Conservation (phyloP, 1,140 invertebrate species). For the Eulimnadia texana region DNA sequence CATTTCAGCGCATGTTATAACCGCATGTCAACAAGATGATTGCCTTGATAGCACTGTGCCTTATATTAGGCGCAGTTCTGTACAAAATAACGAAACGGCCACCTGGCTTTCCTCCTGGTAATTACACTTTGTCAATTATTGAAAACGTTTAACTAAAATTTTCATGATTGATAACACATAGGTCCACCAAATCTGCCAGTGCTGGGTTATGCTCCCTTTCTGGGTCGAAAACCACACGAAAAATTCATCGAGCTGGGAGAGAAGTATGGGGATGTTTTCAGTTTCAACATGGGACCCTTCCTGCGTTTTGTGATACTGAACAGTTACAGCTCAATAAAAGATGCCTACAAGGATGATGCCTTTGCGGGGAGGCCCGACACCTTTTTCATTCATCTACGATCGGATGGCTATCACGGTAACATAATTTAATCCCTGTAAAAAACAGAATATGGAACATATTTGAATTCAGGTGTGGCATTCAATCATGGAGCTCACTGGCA, state of each 20-base stretch:
- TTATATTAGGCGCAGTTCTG: not conserved
- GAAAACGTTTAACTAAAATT: too few relatives aligned
- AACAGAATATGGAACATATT: too few relatives aligned
- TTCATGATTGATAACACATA: too few relatives aligned
- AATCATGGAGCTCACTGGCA: not conserved
- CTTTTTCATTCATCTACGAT: not conserved
- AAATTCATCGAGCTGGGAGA: constrained; percentile 11
- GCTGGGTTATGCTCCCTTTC: not conserved
- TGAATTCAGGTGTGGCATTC: not conserved
- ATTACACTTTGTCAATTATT: too few relatives aligned
- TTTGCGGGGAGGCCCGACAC: constrained; percentile 13
- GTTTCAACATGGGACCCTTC: constrained; percentile 5
- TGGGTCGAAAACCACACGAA: not conserved
- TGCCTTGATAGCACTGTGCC: not conserved
- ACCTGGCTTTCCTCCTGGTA: not conserved
- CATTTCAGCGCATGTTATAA: too few relatives aligned
- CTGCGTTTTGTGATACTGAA: constrained; percentile 11
- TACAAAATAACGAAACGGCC: not conserved
- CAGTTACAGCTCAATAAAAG: constrained; percentile 7
- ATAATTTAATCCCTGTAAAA: too few relatives aligned
- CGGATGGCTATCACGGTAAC: not conserved
- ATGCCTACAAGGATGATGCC: constrained; percentile 16
- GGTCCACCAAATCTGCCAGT: constrained; percentile 1
- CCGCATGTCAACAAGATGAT: not conserved
- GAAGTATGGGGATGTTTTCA: constrained; percentile 12